phyloP scores from a whole-genome alignment of 2,797 vertebrate genomes.

The Alosa sapidissima region DNA sequence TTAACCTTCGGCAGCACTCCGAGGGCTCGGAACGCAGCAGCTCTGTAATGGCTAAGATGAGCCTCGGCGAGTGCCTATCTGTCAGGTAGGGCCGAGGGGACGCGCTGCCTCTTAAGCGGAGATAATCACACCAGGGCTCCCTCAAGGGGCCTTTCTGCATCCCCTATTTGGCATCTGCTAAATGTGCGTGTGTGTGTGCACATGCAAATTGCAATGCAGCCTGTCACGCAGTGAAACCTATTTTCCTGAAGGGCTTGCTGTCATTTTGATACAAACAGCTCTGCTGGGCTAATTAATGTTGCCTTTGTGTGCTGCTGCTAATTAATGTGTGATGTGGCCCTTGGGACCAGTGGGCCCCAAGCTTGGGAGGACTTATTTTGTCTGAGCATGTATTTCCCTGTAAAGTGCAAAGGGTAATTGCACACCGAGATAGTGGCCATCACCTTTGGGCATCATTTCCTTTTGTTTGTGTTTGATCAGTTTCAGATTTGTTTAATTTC shows the following conservation, averaged over 20 bases:
- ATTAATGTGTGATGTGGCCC: slow-evolving; percentile 56
- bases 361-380: not conserved
- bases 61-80: slow-evolving; percentile 26
- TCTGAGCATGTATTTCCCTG: not conserved
- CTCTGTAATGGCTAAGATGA: not conserved
- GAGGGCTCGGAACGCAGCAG: not conserved
- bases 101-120: slow-evolving; percentile 47
- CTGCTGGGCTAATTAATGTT: slow-evolving; percentile 54
- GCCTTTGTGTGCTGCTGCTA: slow-evolving; percentile 46
- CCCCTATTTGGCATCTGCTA: slow-evolving; percentile 37
- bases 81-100: slow-evolving; percentile 40
- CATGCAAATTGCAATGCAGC: not conserved
- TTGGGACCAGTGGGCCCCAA: slow-evolving; percentile 51
- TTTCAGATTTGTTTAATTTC: not conserved
- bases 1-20: not conserved
- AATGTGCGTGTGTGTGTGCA: slow-evolving; percentile 24
- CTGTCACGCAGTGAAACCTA: slow-evolving; percentile 2
- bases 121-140: slow-evolving; percentile 42
- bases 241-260: slow-evolving; percentile 52
- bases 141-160: slow-evolving; percentile 34
- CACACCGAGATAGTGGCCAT: not conserved
- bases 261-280: slow-evolving; percentile 33
- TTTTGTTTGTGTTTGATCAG: not conserved
- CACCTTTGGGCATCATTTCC: not conserved
- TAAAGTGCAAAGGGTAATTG: not conserved